Percentiles rank a stretch among this genome's conserved stretches.
These are phyloP conservation scores for Xyrauchen texanus DNA, from an alignment of 2,113 vertebrate genomes.

Conservation along the genomic window DNA sequence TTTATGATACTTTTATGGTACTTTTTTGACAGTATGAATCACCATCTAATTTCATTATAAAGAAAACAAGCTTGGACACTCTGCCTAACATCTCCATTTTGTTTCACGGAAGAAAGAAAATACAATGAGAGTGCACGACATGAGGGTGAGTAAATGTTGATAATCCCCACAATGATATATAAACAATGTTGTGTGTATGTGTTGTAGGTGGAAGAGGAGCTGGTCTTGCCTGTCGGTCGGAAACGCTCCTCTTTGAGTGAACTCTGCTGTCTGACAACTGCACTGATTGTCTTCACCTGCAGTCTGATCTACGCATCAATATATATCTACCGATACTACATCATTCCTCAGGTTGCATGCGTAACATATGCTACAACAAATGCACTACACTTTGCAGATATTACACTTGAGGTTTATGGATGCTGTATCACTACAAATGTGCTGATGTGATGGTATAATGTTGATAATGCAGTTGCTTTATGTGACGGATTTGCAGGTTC, in stretches of 20 bases:
- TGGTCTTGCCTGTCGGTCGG: conserved; percentile 63
- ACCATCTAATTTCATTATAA: too few relatives aligned
- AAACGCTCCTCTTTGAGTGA: conserved; percentile 79
- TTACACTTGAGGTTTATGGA: too few relatives aligned
- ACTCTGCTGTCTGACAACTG: conserved; percentile 88
- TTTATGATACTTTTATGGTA: too few relatives aligned
- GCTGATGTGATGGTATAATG: background rate
- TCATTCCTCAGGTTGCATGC: conserved; percentile 81
- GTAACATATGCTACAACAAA: background rate
- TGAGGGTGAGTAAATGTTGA: too few relatives aligned
- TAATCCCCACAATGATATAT: too few relatives aligned
- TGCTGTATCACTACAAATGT: background rate
- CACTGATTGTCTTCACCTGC: conserved; percentile 85
- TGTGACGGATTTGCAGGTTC: conserved; percentile 67
- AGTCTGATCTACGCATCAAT: conserved; percentile 87
- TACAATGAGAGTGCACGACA: too few relatives aligned
- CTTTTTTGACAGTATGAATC: too few relatives aligned
- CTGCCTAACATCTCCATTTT: too few relatives aligned
- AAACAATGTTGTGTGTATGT: background rate
- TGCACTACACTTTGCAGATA: background rate
- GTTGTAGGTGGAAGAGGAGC: conserved; percentile 71
- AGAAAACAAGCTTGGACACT: too few relatives aligned
- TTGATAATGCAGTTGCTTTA: background rate
- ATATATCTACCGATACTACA: conserved; percentile 93
- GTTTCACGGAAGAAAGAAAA: too few relatives aligned